These are phyloP conservation scores for Corynorhinus townsendii DNA, from an alignment of 2,113 vertebrate genomes.

Conservation along the genomic window DNA sequence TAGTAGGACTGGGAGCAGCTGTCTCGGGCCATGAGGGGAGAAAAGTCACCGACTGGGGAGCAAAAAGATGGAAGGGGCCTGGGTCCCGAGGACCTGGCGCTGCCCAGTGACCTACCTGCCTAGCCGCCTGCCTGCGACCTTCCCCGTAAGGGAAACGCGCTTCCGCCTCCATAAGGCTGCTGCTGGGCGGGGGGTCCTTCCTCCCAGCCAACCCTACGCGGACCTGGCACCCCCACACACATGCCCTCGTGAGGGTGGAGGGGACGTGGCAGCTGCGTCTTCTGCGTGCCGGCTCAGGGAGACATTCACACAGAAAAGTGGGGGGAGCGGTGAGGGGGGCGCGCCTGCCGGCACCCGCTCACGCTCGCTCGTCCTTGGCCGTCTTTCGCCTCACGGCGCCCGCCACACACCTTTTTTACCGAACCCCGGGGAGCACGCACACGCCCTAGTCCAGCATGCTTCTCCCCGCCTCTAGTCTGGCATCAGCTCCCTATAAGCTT, in stretches of 20 bases:
- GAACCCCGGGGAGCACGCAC: not conserved
- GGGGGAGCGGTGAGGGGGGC: not conserved
- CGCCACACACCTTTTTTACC: not conserved
- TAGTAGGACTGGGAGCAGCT: not conserved
- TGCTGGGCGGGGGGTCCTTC: not conserved
- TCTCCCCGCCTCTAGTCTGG: not conserved
- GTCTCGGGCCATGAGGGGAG: not conserved
- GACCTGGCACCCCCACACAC: not conserved
- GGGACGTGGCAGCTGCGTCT: not conserved
- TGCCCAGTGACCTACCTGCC: not conserved
- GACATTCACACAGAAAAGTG: not conserved
- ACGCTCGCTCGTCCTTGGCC: not conserved
- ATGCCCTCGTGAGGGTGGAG: not conserved
- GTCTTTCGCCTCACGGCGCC: too few relatives aligned
- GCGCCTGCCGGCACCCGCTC: not conserved
- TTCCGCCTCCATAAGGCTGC: not conserved
- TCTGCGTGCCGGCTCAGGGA: not conserved
- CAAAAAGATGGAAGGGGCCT: not conserved
- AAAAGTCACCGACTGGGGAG: not conserved
- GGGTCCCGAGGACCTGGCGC: not conserved
- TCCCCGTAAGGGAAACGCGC: not conserved
- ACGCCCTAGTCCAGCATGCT: too few relatives aligned
- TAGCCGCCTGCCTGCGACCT: not conserved
- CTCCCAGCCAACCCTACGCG: not conserved
- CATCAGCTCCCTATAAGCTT: fast-evolving